phyloP scores from a whole-genome alignment of 2,113 vertebrate species.

The Gallinago jamesoni region DNA sequence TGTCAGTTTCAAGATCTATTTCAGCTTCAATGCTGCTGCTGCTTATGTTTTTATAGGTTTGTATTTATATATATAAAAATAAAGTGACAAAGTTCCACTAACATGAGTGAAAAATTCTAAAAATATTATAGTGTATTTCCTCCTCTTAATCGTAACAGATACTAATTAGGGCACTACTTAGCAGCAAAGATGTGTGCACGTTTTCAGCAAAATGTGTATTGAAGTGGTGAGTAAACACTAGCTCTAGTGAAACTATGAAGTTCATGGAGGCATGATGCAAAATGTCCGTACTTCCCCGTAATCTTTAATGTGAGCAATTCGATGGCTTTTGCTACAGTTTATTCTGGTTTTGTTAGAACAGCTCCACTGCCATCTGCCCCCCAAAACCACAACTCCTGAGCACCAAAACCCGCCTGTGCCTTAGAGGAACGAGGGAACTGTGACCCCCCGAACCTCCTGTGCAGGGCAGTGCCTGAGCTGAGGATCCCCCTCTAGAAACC shows the following conservation, averaged over 20 bases:
- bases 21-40: neutral
- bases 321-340: neutral
- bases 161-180: neutral
- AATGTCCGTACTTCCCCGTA: neutral
- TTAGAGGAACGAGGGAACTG: neutral
- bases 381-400: neutral
- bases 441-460: rapidly evolving
- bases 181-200: neutral
- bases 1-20: neutral
- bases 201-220: neutral
- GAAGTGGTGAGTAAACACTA: neutral
- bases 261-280: neutral
- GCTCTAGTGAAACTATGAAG: neutral
- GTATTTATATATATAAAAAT: neutral
- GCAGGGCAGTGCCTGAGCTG: neutral
- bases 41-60: neutral
- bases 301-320: neutral
- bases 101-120: neutral
- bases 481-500: neutral
- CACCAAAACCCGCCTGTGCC: neutral
- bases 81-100: neutral
- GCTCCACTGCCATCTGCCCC: neutral
- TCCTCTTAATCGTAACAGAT: neutral
- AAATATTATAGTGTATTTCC: neutral
- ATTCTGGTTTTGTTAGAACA: neutral